Evolutionary conservation across 2,888 invertebrate genomes (phyloP), one percentile per base, ranked within the genome.

Genomic region (Drosophila robusta): DNA sequence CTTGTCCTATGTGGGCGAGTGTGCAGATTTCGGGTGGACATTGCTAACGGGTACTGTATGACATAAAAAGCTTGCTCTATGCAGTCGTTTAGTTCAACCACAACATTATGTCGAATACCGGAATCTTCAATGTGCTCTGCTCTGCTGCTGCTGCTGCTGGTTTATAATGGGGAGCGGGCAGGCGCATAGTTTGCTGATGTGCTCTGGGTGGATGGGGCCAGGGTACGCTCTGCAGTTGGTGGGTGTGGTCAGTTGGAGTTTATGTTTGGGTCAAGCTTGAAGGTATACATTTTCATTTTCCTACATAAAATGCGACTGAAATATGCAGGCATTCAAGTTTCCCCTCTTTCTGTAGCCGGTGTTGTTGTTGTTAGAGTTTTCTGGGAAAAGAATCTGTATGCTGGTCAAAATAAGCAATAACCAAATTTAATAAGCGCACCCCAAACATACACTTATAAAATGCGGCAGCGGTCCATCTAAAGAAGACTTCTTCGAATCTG

Each of bases 51-150:
- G 55, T 64, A 66, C 56, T 80, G 80, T 71, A 64, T 46, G 71
- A 67, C 76, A 84, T 83, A 83, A 83, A 83, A 83, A 80, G 89
- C 89, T 72, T 89, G 87, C 76, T 85, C 87, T 78, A 84, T 84
- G 87, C 84, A 84, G 87, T 89, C 85, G 86, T 89, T 89, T 89
- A 89, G 84, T 74, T 76, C 69, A 85, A 89, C 84, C 89, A 89
- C 89, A 89, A 89, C 89, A 85, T 85, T 89, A 87, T 85, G 89
- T 85, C 89, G 87, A 85, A 87, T 85, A 74, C 80, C 79, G 75
- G 82, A 87, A 87, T 83, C 83, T 83, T 83, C 89, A 84, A 88
- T 83, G 84, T 87, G 82, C 88, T 82, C 29, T 58, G 39, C 51
- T 57, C 44, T 76, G 50, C 47, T 67, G 18, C 49, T 18, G 44